Evolutionary conservation across 2,888 invertebrate species (phyloP).

Genomic region (Conistra vaccinii): DNA sequence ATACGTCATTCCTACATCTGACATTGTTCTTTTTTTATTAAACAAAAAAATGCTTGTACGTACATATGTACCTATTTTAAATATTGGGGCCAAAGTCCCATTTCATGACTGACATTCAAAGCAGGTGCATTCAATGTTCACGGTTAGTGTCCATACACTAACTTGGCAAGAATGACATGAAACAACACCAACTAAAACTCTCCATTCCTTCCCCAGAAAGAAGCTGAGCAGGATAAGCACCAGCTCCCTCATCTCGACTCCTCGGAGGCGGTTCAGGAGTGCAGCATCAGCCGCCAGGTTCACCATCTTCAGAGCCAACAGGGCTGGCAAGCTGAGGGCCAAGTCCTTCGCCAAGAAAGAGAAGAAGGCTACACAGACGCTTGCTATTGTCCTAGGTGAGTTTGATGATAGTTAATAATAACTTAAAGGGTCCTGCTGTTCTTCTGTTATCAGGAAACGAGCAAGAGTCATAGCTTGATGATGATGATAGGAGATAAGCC

Average conservation of each 20-base stretch:
- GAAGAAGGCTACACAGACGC: slow-evolving; percentile 99
- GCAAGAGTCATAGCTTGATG: too few relatives aligned
- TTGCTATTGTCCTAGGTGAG: slow-evolving; percentile 99
- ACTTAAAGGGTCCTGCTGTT: background rate
- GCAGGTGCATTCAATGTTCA: background rate
- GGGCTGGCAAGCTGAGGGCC: slow-evolving; percentile 97
- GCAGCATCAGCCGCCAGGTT: slow-evolving; percentile 94
- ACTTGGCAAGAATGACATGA: background rate
- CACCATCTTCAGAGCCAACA: slow-evolving; percentile 97
- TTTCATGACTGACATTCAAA: background rate
- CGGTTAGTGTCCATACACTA: too few relatives aligned
- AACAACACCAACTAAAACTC: background rate
- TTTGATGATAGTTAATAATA: background rate
- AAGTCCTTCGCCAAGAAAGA: slow-evolving; percentile 98
- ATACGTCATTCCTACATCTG: background rate
- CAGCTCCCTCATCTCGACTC: slow-evolving; percentile 83
- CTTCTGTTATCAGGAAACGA: background rate
- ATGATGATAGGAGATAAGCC: background rate
- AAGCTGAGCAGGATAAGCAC: slow-evolving; percentile 85
- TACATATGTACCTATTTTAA: background rate
- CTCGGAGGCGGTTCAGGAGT: slow-evolving; percentile 85
- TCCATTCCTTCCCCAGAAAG: slow-evolving; percentile 75
- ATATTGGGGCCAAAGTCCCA: background rate
- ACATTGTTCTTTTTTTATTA: background rate
- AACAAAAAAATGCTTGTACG: background rate